Conservation (phyloP, 2,113 vertebrate species). For the Daboia siamensis region DNA sequence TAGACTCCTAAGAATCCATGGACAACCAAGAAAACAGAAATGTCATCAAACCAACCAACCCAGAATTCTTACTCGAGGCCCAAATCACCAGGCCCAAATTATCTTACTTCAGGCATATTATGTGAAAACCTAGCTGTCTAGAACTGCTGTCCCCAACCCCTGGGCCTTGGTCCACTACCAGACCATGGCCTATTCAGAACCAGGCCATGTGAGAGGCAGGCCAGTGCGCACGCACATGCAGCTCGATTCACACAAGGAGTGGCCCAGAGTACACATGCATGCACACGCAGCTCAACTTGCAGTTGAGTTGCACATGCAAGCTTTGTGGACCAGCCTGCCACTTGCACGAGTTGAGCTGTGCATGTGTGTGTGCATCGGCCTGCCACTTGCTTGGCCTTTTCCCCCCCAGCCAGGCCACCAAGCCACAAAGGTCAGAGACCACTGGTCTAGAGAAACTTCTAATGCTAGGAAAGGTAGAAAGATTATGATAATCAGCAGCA, state of each 20-base stretch:
- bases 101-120: neutral
- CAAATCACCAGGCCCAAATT: neutral
- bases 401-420: neutral
- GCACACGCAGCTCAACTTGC: too few relatives aligned
- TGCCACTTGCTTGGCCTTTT: neutral
- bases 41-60: neutral
- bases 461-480: neutral
- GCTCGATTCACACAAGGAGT: neutral
- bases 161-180: neutral
- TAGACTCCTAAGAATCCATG: neutral
- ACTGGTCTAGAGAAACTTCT: neutral
- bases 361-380: neutral
- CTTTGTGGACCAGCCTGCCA: rapidly evolving
- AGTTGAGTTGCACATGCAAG: neutral
- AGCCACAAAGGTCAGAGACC: neutral
- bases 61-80: neutral
- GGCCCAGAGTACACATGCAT: neutral
- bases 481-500: neutral
- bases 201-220: neutral
- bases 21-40: neutral
- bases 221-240: neutral
- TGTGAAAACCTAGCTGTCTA: neutral
- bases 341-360: neutral
- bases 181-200: neutral
- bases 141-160: neutral